These are phyloP conservation scores for Dione juno DNA, from an alignment of 2,888 invertebrate species.

Conservation along the genomic window DNA sequence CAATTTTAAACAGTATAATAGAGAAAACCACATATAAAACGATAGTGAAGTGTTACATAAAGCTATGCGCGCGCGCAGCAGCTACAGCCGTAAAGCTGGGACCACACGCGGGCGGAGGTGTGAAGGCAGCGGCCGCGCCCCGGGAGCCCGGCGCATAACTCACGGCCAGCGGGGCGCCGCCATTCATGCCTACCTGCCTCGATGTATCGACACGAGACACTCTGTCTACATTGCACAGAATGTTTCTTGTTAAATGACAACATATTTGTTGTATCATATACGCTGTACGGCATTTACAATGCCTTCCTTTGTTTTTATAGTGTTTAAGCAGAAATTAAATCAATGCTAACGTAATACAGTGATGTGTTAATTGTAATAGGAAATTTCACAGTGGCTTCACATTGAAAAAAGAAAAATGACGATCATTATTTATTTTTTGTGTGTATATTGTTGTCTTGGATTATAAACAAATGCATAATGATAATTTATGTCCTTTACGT, in stretches of 20 bases:
- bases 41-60: slow-evolving; percentile 37
- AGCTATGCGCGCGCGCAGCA: slow-evolving; percentile 64
- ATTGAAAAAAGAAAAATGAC: too few species aligned
- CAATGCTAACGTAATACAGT: too few species aligned
- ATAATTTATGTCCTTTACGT: too few species aligned
- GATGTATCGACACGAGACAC: slow-evolving; percentile 70
- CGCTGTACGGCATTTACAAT: background rate
- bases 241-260: slow-evolving; percentile 30
- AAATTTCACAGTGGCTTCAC: too few species aligned
- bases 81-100: slow-evolving; percentile 73
- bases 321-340: too few species aligned
- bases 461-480: too few species aligned
- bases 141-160: slow-evolving; percentile 80
- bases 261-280: background rate
- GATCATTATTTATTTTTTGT: too few species aligned
- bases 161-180: slow-evolving; percentile 81
- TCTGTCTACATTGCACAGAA: slow-evolving; percentile 60
- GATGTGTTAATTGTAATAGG: too few species aligned
- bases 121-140: slow-evolving; percentile 78
- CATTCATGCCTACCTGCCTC: slow-evolving; percentile 79
- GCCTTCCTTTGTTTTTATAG: background rate
- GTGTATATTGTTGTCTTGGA: too few species aligned
- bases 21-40: background rate
- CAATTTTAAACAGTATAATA: background rate
- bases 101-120: slow-evolving; percentile 84